Percentiles rank a stretch among this genome's conserved stretches.
phyloP scores from a whole-genome alignment of 2,797 vertebrate species.

The Spinibarbus caldwelli region DNA sequence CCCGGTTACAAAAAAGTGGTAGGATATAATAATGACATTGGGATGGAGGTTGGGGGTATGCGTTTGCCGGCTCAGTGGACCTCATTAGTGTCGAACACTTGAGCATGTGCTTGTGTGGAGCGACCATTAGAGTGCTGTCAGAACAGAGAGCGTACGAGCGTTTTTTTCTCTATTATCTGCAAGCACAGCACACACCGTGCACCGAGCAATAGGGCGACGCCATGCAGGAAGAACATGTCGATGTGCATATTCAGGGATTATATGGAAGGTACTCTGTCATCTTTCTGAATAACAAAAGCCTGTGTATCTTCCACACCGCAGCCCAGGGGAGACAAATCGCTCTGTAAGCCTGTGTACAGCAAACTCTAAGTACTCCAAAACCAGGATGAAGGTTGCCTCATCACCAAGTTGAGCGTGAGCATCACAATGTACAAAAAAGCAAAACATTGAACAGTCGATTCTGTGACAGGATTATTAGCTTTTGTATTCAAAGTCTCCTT shows the following conservation, averaged over 20 bases:
- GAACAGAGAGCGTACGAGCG: background rate
- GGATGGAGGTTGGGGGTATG: conserved; percentile 5
- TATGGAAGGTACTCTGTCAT: conserved; percentile 38
- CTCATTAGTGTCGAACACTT: conserved; percentile 50
- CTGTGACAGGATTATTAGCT: conserved; percentile 26
- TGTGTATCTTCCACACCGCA: conserved; percentile 17
- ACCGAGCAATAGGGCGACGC: background rate
- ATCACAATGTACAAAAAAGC: background rate
- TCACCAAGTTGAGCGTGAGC: background rate
- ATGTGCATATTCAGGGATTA: conserved; percentile 48
- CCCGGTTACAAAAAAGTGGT: background rate
- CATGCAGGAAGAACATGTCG: conserved; percentile 8
- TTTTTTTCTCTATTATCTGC: conserved; percentile 45
- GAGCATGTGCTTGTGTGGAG: conserved; percentile 32
- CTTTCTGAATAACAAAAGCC: conserved; percentile 44
- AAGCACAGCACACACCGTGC: conserved; percentile 32
- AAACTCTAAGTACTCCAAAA: conserved; percentile 19
- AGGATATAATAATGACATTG: background rate
- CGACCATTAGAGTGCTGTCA: conserved; percentile 46
- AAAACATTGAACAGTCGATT: conserved; percentile 13
- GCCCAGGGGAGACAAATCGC: conserved; percentile 32
- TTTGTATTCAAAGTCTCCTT: conserved; percentile 40
- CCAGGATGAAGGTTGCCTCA: conserved; percentile 8
- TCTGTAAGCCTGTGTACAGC: conserved; percentile 11
- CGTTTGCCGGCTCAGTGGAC: conserved; percentile 29